Base-by-base conservation (phyloP, 2,113 vertebrate species). In the Prunella himalayana region DNA sequence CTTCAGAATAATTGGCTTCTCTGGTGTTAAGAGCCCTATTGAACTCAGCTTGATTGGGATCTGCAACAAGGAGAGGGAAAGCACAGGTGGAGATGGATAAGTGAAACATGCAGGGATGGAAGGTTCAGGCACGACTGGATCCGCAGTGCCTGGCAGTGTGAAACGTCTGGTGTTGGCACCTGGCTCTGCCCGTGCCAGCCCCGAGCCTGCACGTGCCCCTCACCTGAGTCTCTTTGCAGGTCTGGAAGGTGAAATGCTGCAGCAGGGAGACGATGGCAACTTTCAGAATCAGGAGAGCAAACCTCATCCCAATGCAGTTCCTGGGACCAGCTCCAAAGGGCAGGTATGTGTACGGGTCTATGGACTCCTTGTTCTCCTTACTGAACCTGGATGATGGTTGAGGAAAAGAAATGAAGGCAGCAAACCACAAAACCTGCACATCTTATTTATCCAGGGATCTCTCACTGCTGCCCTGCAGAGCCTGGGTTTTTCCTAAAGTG, bases 241-340 rank as follows among this genome's bases (percentile, higher is more conserved):
- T 94, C 68, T 97, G 94, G 93, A 99, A 96, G 90, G 72, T 98
- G 96, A 98, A 98, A 42, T 82, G 97, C 84, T 98, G 98, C 30
- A 99, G 82, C 25, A 98, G 81, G 64, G 97, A 86, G 42, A 63
- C 13, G 0, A 98, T 2, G 33, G 97, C 98, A 3, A 98, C 89
- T 95, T 99, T 99, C 86, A 99, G 97, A 70, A 51, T 54, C 71
- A 99, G 65, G 53, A 98, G 75, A 45, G 98, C 98, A 95, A 98
- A 99, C 31, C 98, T 94, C 98, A 98, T 99, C 54, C 98, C 98
- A 4, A 99, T 96, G 94, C 99, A 99, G 94, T 99, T 99, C 72
- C 98, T 97, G 25, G 99, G 99, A 1, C 99, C 98, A 4, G 96
- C 86, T 35, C 99, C 99, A 10, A 99, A 99, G 47, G 99, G 98